These are phyloP conservation scores for Bellardia bayeri DNA, from an alignment of 2,888 invertebrate species.

Conservation along the genomic window DNA sequence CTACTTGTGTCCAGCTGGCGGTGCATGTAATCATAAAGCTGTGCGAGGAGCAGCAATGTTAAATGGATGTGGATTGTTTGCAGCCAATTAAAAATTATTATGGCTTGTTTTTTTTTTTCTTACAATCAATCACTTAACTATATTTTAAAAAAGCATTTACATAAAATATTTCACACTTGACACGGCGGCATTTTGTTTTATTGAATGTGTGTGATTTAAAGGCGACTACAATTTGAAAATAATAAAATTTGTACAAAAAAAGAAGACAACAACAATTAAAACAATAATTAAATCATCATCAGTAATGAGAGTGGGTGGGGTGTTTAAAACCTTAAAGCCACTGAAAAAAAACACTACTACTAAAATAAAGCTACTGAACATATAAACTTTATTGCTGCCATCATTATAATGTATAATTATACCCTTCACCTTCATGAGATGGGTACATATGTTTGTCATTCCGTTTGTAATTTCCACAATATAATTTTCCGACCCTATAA, in stretches of 20 bases:
- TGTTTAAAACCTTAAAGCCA: background rate
- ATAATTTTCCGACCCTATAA: no score
- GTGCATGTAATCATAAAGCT: background rate
- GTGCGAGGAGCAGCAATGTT: constrained; percentile 2
- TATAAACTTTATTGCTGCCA: background rate
- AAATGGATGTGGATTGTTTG: constrained; percentile 43
- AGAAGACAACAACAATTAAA: constrained; percentile 1
- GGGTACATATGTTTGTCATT: no score
- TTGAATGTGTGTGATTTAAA: constrained; percentile 34
- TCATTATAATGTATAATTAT: background rate
- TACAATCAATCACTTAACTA: constrained; percentile 49
- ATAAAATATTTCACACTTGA: constrained; percentile 69
- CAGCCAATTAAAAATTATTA: constrained; percentile 62
- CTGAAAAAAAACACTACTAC: background rate
- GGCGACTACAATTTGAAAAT: constrained; percentile 20
- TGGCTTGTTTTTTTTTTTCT: constrained; percentile 4
- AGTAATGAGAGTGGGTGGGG: constrained; percentile 26
- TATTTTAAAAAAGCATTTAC: constrained; percentile 54
- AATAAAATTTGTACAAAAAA: constrained; percentile 17
- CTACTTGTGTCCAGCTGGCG: background rate
- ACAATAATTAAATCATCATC: constrained; percentile 37
- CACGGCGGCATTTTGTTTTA: constrained; percentile 53
- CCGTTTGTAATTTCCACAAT: no score
- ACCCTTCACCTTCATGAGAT: no score
- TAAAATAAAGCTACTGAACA: constrained; percentile 2